Conservation (phyloP, 2,888 invertebrate genomes). For the Leptopilina myrica region DNA sequence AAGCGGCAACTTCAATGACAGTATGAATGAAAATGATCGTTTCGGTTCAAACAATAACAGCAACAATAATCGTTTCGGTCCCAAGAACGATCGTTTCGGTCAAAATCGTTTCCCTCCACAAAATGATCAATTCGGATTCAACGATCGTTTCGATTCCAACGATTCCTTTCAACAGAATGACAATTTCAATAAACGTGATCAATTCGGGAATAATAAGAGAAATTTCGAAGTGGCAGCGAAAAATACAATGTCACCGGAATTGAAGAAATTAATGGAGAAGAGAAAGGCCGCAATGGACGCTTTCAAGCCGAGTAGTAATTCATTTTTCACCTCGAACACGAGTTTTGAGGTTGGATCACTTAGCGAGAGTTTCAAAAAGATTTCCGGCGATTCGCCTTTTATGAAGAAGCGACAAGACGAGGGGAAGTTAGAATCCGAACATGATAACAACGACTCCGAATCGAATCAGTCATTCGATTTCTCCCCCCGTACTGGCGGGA, state of each 20-base stretch:
- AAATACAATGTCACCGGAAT: constrained; percentile 66
- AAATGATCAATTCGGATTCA: constrained; percentile 48
- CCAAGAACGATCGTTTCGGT: constrained; percentile 45
- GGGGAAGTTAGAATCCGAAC: constrained; percentile 23
- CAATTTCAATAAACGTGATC: constrained; percentile 39
- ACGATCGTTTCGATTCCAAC: constrained; percentile 50
- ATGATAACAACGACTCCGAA: neutral
- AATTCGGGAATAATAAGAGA: constrained; percentile 34
- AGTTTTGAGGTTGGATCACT: constrained; percentile 65
- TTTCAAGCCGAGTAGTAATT: constrained; percentile 68
- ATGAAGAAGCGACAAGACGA: constrained; percentile 26
- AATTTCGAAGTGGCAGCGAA: constrained; percentile 21
- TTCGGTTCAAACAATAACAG: constrained; percentile 35
- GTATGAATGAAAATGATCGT: constrained; percentile 47
- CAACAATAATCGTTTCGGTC: constrained; percentile 47
- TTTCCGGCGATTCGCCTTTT: constrained; percentile 67
- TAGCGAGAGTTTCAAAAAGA: constrained; percentile 72
- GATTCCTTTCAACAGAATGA: constrained; percentile 49
- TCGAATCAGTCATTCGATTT: neutral
- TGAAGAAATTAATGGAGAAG: constrained; percentile 74
- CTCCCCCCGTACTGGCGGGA: neutral
- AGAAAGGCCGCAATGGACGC: constrained; percentile 69
- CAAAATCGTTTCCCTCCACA: constrained; percentile 40
- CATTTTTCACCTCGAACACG: constrained; percentile 64
- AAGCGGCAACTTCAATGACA: constrained; percentile 31